Conservation (phyloP, 1,140 invertebrate species). For the Berghia stephanieae region DNA sequence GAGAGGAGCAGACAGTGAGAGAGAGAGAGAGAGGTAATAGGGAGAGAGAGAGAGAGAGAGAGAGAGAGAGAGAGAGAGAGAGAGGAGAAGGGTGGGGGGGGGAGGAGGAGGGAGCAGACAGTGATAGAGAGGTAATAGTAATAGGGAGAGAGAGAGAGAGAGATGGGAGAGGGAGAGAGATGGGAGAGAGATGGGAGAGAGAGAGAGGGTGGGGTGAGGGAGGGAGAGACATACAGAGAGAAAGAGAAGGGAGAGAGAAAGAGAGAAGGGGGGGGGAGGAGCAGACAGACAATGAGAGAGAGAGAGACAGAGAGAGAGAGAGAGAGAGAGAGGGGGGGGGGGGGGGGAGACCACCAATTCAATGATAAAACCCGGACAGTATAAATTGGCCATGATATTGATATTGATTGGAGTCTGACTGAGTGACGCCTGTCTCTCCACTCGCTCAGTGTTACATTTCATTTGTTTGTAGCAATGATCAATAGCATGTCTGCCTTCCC, state of each 20-base stretch:
- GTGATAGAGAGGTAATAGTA: not conserved
- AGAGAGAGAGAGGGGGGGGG: not conserved
- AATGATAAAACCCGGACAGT: too few species aligned
- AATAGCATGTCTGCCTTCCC: too few species aligned
- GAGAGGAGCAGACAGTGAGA: not conserved
- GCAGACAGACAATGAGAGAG: not conserved
- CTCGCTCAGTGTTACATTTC: too few species aligned
- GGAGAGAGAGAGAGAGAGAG: constrained; percentile 13
- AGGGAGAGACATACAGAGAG: not conserved
- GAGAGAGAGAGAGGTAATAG: not conserved
- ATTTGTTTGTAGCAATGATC: too few species aligned
- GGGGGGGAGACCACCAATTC: too few species aligned
- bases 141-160: not conserved
- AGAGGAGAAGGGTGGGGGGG: not conserved
- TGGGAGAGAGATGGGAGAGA: not conserved
- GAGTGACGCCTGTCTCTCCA: too few species aligned
- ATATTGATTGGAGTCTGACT: too few species aligned
- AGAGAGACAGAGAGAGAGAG: not conserved
- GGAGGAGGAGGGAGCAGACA: not conserved
- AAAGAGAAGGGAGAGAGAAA: not conserved
- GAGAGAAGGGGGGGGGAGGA: not conserved
- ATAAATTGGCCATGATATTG: too few species aligned
- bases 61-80: not conserved
- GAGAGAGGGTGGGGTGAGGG: not conserved
- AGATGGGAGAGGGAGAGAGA: not conserved